These are phyloP conservation scores for Nematopogon swammerdamellus DNA, from an alignment of 2,888 invertebrate genomes.

Conservation along the genomic window DNA sequence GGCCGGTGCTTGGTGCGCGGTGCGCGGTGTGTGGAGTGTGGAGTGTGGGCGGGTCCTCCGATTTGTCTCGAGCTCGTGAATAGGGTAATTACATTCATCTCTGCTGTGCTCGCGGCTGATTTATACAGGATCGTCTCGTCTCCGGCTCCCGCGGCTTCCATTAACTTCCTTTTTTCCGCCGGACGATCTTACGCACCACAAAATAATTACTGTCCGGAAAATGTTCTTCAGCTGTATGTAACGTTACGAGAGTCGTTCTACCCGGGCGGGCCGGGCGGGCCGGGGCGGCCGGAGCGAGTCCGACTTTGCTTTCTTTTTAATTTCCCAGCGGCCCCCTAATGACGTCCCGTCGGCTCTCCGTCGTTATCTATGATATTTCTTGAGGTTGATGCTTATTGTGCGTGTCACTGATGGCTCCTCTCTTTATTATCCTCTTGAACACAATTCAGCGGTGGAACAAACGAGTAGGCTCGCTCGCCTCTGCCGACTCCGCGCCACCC, in stretches of 20 bases:
- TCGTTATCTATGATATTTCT: constrained; percentile 57
- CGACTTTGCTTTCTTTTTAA: constrained; percentile 57
- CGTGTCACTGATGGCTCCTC: constrained; percentile 57
- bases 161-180: constrained; percentile 39
- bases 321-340: constrained; percentile 58
- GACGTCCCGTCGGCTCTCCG: constrained; percentile 43
- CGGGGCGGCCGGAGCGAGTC: constrained; percentile 51
- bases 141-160: constrained; percentile 33
- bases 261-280: constrained; percentile 21
- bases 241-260: constrained; percentile 50
- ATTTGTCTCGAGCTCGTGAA: constrained; percentile 28
- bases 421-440: constrained; percentile 57
- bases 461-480: constrained; percentile 52
- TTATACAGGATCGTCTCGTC: constrained; percentile 26
- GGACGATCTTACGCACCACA: constrained; percentile 51
- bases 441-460: constrained; percentile 52
- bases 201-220: constrained; percentile 58
- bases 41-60: constrained; percentile 15
- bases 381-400: constrained; percentile 59
- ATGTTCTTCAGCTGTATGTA: constrained; percentile 53
- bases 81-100: constrained; percentile 37
- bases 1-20: not conserved
- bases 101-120: constrained; percentile 38
- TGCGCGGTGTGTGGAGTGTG: too few relatives aligned
- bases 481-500: constrained; percentile 47